Evolutionary conservation across 2,113 vertebrate species (phyloP).

Genomic region (Notechis scutatus): DNA sequence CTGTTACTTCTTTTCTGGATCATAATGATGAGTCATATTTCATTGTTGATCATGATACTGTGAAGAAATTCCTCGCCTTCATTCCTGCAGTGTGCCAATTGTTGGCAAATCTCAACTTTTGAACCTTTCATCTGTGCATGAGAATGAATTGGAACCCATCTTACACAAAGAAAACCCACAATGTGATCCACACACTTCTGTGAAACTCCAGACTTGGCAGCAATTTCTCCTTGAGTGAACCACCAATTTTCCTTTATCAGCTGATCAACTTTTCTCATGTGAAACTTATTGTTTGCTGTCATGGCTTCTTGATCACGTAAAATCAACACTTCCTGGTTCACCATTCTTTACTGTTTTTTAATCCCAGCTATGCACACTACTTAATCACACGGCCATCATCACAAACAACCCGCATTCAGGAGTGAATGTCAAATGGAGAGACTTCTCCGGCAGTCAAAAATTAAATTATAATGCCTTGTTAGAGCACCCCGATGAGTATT

Average conservation of each 20-base stretch:
- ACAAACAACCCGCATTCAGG: neutral
- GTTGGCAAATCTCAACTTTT: neutral
- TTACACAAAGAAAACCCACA: neutral
- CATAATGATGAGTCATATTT: neutral
- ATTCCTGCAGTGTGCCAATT: neutral
- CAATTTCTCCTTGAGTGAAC: neutral
- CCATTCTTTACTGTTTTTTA: neutral
- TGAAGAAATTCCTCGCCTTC: neutral
- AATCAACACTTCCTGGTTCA: neutral
- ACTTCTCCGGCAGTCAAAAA: neutral
- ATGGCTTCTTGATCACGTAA: neutral
- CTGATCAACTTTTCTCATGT: neutral
- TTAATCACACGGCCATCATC: neutral
- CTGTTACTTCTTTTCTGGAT: neutral
- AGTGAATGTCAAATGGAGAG: neutral
- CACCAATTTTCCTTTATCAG: neutral
- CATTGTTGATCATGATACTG: neutral
- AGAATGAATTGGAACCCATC: neutral
- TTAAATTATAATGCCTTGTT: neutral
- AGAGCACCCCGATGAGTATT: neutral
- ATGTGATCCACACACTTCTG: neutral
- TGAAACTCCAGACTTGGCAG: neutral
- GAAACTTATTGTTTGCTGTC: neutral
- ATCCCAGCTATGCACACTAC: neutral
- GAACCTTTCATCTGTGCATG: neutral